Percentiles rank a stretch among this genome's conserved stretches.
Evolutionary conservation across 2,797 vertebrate species (phyloP).

Genomic region (Acropternis orthonyx): DNA sequence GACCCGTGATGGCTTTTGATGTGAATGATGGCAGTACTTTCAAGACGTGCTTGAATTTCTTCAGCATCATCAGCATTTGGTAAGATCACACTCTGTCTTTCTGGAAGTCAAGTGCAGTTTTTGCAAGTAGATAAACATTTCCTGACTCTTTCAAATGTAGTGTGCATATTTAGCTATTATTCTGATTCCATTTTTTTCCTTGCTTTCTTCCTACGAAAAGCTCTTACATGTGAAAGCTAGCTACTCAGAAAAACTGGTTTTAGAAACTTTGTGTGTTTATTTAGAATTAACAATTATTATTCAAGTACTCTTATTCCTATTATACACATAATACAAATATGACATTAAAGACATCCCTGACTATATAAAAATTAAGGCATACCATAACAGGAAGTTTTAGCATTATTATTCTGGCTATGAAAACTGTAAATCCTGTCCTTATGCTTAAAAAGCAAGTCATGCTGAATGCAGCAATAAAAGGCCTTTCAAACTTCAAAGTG

Average conservation of each 20-base stretch:
- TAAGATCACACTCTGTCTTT: neutral
- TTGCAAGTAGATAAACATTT: neutral
- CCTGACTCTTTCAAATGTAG: neutral
- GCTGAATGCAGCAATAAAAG: conserved; percentile 36
- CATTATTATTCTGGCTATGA: neutral
- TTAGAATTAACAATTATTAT: neutral
- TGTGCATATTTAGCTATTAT: neutral
- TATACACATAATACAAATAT: neutral
- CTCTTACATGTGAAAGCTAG: neutral
- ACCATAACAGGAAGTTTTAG: neutral
- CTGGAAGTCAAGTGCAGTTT: neutral
- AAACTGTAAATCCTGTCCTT: conserved; percentile 39
- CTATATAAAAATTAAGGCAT: neutral
- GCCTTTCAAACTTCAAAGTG: conserved; percentile 45
- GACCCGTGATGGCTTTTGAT: neutral
- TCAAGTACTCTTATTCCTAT: neutral
- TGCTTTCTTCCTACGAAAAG: neutral
- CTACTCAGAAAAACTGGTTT: neutral
- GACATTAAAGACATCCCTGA: neutral
- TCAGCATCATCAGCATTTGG: neutral
- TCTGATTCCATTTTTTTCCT: neutral
- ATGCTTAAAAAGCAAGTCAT: conserved; percentile 27
- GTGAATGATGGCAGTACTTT: neutral
- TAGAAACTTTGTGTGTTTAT: neutral
- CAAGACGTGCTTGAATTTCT: neutral